These are phyloP conservation scores for Phaethornis superciliosus DNA, from an alignment of 2,113 vertebrate genomes.

Conservation along the genomic window DNA sequence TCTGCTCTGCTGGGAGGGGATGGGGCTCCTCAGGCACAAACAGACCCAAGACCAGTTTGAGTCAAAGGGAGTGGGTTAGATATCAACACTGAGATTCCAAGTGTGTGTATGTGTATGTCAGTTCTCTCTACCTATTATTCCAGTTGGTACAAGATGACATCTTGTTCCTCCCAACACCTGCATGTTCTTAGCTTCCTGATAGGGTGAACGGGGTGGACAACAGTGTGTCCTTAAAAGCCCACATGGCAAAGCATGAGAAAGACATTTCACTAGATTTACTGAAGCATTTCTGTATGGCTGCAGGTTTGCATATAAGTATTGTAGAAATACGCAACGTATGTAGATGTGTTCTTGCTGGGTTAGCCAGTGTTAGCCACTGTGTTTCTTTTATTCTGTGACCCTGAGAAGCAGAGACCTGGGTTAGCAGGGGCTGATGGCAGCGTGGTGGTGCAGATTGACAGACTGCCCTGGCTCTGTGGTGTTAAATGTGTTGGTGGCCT, in stretches of 20 bases:
- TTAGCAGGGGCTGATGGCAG: background rate
- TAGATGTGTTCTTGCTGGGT: rapidly evolving
- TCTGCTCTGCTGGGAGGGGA: background rate
- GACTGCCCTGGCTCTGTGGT: background rate
- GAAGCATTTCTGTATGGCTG: background rate
- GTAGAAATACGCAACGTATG: background rate
- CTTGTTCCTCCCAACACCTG: background rate
- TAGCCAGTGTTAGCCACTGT: rapidly evolving
- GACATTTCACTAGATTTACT: background rate
- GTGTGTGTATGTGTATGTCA: rapidly evolving
- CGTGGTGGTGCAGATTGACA: background rate
- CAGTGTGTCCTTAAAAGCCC: background rate
- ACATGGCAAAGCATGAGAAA: background rate
- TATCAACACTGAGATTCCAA: background rate
- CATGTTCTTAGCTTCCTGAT: rapidly evolving
- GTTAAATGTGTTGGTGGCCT: background rate
- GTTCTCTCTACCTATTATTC: background rate
- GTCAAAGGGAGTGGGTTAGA: rapidly evolving
- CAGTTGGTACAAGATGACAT: background rate
- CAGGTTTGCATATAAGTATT: background rate
- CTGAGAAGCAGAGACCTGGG: background rate
- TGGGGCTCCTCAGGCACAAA: background rate
- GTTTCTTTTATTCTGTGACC: background rate
- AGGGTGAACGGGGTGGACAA: background rate
- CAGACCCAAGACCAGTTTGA: background rate